Conservation (phyloP, 2,888 invertebrate genomes). For the Lottia scabra region DNA sequence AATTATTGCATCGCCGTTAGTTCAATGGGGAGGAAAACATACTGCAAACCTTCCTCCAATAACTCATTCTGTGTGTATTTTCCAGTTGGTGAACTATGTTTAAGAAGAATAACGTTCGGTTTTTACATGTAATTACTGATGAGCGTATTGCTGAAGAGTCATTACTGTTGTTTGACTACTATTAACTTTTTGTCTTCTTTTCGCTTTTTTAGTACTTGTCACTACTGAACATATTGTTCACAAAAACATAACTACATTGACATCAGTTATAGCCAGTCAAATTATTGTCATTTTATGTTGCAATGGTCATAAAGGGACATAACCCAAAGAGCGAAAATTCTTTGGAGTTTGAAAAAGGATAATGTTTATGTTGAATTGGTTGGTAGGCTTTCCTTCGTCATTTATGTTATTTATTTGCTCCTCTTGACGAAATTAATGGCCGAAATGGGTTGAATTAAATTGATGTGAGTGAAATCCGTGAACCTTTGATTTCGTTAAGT, state of each 20-base stretch:
- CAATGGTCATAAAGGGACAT: background rate
- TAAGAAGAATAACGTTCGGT: too few relatives aligned
- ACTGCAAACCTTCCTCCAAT: too few relatives aligned
- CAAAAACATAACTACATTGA: background rate
- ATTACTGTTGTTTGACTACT: too few relatives aligned
- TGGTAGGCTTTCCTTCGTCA: background rate
- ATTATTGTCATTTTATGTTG: background rate
- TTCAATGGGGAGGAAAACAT: too few relatives aligned
- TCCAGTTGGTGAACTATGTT: too few relatives aligned
- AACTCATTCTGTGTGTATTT: too few relatives aligned
- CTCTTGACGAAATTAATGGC: slow-evolving; percentile 6
- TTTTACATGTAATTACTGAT: too few relatives aligned
- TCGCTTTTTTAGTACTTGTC: too few relatives aligned
- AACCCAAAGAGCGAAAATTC: background rate
- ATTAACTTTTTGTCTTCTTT: too few relatives aligned
- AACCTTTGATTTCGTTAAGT: slow-evolving; percentile 7
- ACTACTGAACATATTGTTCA: background rate
- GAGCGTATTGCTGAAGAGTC: too few relatives aligned
- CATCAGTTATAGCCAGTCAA: background rate
- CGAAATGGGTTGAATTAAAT: background rate
- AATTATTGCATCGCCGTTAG: too few relatives aligned
- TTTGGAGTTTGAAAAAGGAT: background rate
- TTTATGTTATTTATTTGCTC: slow-evolving; percentile 6
- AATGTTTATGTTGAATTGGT: slow-evolving; percentile 1
- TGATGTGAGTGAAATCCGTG: background rate